phyloP scores from a whole-genome alignment of 1,140 invertebrate genomes.

The Hermetia illucens region DNA sequence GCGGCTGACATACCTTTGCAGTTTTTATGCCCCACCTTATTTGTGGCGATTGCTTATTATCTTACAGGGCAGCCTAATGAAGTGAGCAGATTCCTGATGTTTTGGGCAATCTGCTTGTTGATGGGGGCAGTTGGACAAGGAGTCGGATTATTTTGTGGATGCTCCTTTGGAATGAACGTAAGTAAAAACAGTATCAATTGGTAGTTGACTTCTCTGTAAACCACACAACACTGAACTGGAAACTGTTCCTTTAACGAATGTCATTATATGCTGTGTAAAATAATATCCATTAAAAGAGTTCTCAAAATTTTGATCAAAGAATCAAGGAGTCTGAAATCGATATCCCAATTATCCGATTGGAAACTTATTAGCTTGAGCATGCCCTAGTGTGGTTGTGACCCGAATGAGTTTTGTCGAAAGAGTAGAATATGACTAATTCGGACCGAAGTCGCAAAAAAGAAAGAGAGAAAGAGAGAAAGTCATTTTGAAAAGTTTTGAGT shows the following conservation, averaged over 20 bases:
- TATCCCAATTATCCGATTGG: too few relatives aligned
- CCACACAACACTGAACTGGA: background rate
- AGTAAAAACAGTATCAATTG: background rate
- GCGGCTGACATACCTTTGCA: slow-evolving; percentile 75
- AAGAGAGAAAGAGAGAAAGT: too few relatives aligned
- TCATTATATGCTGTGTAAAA: background rate
- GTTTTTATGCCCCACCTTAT: slow-evolving; percentile 53
- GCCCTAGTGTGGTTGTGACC: too few relatives aligned
- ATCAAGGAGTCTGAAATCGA: background rate
- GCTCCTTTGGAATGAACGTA: slow-evolving; percentile 50
- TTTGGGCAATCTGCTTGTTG: slow-evolving; percentile 52
- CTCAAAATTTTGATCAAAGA: background rate
- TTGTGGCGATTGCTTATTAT: slow-evolving; percentile 61
- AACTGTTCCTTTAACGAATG: background rate
- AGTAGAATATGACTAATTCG: too few relatives aligned
- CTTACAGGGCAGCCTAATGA: slow-evolving; percentile 70
- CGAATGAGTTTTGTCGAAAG: too few relatives aligned
- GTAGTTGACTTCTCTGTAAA: background rate
- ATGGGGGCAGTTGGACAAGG: slow-evolving; percentile 65
- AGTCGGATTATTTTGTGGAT: slow-evolving; percentile 60
- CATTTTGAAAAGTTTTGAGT: too few relatives aligned
- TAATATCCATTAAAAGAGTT: background rate
- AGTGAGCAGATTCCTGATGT: slow-evolving; percentile 44
- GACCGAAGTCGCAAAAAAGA: too few relatives aligned
- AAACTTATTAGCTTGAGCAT: too few relatives aligned